phyloP scores from a whole-genome alignment of 2,113 vertebrate species.

The Caretta caretta region DNA sequence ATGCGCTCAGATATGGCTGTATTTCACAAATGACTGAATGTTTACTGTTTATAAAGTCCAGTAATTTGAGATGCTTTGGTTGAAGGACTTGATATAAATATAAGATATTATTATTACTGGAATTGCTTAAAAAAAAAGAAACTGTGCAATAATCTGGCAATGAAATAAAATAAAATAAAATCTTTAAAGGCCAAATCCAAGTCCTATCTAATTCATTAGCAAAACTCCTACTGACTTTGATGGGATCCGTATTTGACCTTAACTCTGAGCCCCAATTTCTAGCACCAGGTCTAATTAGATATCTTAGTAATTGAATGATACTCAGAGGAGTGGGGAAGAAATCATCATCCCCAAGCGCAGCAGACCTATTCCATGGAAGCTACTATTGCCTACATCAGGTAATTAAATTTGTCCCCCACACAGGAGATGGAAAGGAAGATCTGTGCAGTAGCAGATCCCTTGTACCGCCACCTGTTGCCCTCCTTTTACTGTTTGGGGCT shows the following conservation, averaged over 20 bases:
- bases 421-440: not conserved
- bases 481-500: not conserved
- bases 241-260: not conserved
- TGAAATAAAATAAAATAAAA: not conserved
- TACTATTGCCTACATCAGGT: not conserved
- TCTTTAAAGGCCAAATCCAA: not conserved
- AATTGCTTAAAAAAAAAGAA: not conserved
- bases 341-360: not conserved
- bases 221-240: not conserved
- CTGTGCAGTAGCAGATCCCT: not conserved
- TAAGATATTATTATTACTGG: not conserved
- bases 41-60: not conserved
- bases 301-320: not conserved
- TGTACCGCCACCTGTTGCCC: not conserved
- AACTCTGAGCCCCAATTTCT: not conserved
- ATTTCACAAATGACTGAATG: constrained; percentile 1
- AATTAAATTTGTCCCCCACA: not conserved
- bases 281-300: not conserved
- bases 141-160: not conserved
- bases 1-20: not conserved
- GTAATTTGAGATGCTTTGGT: constrained; percentile 3
- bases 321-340: not conserved
- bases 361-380: not conserved
- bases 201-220: not conserved
- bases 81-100: not conserved